Evolutionary conservation across 2,888 invertebrate species (phyloP), one percentile per base, ranked within the genome.

Genomic region (Orchesella flavescens): DNA sequence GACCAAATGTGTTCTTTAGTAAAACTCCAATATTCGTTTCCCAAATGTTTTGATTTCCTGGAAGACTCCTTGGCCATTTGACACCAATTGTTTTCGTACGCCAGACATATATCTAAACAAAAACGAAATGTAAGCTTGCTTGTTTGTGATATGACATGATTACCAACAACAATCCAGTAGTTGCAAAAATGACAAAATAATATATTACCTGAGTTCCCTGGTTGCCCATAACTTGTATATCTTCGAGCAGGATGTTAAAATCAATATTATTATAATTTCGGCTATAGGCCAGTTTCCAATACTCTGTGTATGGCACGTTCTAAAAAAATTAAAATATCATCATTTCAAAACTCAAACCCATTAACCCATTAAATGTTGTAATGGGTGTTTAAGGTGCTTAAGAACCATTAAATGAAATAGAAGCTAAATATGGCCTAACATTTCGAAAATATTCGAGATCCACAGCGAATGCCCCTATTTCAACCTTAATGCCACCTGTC

Each of bases 391-490:
- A 10, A 46, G 9, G 13, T 13, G 46, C 9, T 46, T 46, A 10
- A 46, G 46, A 10, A 46, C 46, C 46, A 49, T 53, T 21, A 53
- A 21, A 1, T 69, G 15, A 10, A 49, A 69, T 5, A 9, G 34
- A 2, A 57, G 19, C 19, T n/a, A 23, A 49, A 68, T n/a, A n/a
- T n/a, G n/a, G n/a, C n/a, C 59, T 44, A 55, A 82, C 84, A 19
- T 66, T 74, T 24, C 44, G 43, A 5, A 81, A 66, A 49, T 82
- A 81, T n/a, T 77, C 63, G 17, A 84, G 57, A 19, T 81, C 59
- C 15, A 84, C 12, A 3, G 84, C 84, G 69, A 81, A 78, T 1
- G 68, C 43, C 23, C 84, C 84, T 3, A 46, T 34, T 10, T 74
- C 71, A 17, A 84, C 43, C 23, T 55, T 34, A 61, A 84, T 23